Evolutionary conservation across 2,797 vertebrate genomes (phyloP), one percentile per base, ranked within the genome.

Genomic region (Tragelaphus eurycerus): DNA sequence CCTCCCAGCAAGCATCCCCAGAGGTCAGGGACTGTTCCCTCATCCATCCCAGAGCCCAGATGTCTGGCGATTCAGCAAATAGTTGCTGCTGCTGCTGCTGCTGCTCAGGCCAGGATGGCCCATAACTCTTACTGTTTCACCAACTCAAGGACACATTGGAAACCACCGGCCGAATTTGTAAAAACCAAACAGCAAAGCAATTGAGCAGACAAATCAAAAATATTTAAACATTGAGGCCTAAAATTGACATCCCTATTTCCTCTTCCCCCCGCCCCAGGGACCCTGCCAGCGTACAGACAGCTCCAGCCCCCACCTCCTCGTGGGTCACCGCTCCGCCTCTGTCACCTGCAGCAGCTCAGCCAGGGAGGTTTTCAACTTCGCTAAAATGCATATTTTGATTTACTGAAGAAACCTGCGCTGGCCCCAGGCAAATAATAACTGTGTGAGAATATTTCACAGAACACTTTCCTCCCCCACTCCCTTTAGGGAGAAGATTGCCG

Each of bases 21-120:
- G 93, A 97, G 97, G 97, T 91, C 95, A 78, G 91, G 84, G 67
- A 48, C 78, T 21, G 60, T 38, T 96, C 94, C 97, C 86, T 57
- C 64, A 64, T 38, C 90, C 81, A 34, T 52, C 81, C 91, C 89
- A 74, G 89, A 88, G 87, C 92, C 98, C 96, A 95, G 96, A 34
- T 90, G 95, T 90, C 97, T 95, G 97, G 96, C 95, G 11, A 98
- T 97, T 97, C 97, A 98, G 97, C 97, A 95, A 60, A 97, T 1
- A 78, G 87, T 4, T 67, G 79, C 21, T 11, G 91, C 11, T 38
- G 96, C 6, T 13, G 89, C 81, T 17, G 60, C 6, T 13, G 89
- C 90, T 21, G 48, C 92, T 52, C 5, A 2, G 86, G 64, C 79
- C 34, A 21, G 96, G 90, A 78, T 38, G 23, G 23, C 95, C 97